Conservation (phyloP, 2,797 vertebrate genomes). For the Leontopithecus rosalia region DNA sequence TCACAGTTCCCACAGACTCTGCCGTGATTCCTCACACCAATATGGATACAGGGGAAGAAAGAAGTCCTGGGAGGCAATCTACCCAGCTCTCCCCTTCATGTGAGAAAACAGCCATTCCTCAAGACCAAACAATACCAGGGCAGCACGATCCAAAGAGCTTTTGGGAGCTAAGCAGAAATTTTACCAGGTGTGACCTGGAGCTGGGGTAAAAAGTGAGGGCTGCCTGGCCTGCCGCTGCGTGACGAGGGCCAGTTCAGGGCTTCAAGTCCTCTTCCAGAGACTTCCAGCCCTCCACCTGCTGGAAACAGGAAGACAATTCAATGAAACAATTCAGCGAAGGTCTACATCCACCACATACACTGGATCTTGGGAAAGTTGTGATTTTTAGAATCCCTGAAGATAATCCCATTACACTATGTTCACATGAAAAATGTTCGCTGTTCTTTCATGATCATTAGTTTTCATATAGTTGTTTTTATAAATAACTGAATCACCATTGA, state of each 20-base stretch:
- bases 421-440: background rate
- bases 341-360: rapidly evolving
- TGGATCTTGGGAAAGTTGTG: background rate
- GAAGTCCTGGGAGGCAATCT: background rate
- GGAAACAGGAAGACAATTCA: background rate
- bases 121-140: background rate
- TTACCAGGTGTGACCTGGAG: background rate
- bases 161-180: rapidly evolving
- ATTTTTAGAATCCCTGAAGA: background rate
- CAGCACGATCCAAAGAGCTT: background rate
- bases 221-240: rapidly evolving
- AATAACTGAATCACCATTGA: background rate
- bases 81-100: background rate
- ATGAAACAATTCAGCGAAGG: rapidly evolving
- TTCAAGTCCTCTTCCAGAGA: rapidly evolving
- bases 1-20: background rate
- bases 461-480: background rate
- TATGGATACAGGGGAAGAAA: background rate
- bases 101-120: background rate
- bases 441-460: background rate
- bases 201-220: no score
- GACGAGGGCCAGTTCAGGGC: background rate
- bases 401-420: background rate
- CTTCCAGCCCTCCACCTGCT: background rate
- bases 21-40: background rate